Percentiles rank a stretch among this genome's conserved stretches.
Conservation (phyloP, 2,888 invertebrate species). For the Rotaria sp. region DNA sequence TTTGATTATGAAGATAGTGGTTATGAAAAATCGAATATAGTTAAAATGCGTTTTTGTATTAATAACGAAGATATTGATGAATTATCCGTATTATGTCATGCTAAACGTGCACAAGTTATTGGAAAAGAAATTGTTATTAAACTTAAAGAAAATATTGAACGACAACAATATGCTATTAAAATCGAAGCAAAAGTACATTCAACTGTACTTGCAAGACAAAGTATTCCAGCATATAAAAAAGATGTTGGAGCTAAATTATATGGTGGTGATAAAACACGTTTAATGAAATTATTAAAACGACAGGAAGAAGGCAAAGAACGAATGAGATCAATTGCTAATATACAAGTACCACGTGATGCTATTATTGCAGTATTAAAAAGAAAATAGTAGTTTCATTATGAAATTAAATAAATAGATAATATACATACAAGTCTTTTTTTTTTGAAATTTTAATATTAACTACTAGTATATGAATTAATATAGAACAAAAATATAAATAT, state of each 20-base stretch:
- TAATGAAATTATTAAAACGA: slow-evolving; percentile 76
- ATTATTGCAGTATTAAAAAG: slow-evolving; percentile 32
- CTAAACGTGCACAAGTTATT: slow-evolving; percentile 60
- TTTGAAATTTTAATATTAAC: not conserved
- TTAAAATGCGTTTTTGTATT: slow-evolving; percentile 71
- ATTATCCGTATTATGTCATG: slow-evolving; percentile 72
- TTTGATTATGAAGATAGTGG: slow-evolving; percentile 60
- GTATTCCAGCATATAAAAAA: slow-evolving; percentile 75
- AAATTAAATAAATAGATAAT: not conserved
- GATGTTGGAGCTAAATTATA: slow-evolving; percentile 84
- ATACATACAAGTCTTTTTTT: not conserved
- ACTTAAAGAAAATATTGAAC: slow-evolving; percentile 75
- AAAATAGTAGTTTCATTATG: not conserved
- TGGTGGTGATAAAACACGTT: slow-evolving; percentile 81
- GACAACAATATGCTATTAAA: slow-evolving; percentile 74
- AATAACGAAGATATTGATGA: slow-evolving; percentile 77
- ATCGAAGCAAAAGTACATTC: slow-evolving; percentile 73
- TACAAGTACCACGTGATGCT: slow-evolving; percentile 56
- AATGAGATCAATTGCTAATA: slow-evolving; percentile 39
- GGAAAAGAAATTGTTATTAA: slow-evolving; percentile 68
- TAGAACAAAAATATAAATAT: no score
- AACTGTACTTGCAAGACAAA: slow-evolving; percentile 76
- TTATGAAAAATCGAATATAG: slow-evolving; percentile 68
- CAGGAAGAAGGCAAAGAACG: slow-evolving; percentile 77
- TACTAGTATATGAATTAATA: no score